Evolutionary conservation across 2,888 invertebrate species (phyloP).

Genomic region (Cryptus viduatorius): DNA sequence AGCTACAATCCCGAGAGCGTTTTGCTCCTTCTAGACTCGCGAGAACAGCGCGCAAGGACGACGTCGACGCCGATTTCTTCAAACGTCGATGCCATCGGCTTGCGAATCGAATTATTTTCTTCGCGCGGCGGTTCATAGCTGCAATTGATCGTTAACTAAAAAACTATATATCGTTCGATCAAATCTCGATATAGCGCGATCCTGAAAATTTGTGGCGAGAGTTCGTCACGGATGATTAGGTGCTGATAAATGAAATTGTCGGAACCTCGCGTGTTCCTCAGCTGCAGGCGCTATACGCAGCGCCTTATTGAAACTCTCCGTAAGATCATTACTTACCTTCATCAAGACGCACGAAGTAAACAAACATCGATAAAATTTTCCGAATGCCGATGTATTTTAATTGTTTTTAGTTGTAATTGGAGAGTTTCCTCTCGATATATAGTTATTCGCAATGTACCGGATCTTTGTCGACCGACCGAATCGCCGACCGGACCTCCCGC

Average conservation of each 20-base stretch:
- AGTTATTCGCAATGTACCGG: no score
- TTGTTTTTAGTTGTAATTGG: no score
- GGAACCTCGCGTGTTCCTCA: conserved; percentile 5
- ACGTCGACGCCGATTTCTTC: conserved; percentile 54
- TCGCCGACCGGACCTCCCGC: neutral
- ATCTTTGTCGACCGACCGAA: no score
- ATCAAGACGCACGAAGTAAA: neutral
- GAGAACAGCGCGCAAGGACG: conserved; percentile 38
- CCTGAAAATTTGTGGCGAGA: conserved; percentile 21
- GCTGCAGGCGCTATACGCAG: neutral
- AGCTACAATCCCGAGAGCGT: conserved; percentile 29
- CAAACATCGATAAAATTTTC: conserved; percentile 13
- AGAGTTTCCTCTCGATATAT: no score
- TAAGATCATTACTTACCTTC: conserved; percentile 29
- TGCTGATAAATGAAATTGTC: conserved; percentile 41
- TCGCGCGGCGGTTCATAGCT: neutral
- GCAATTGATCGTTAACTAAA: neutral
- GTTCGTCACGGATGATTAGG: conserved; percentile 31
- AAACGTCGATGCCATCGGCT: conserved; percentile 24
- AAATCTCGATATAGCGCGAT: neutral
- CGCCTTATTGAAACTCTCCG: conserved; percentile 5
- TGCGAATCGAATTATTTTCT: conserved; percentile 21
- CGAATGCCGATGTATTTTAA: no score
- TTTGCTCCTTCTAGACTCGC: conserved; percentile 10
- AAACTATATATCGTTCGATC: neutral